These are phyloP conservation scores for Octodon degus DNA, from an alignment of 2,113 vertebrate species.

Conservation along the genomic window DNA sequence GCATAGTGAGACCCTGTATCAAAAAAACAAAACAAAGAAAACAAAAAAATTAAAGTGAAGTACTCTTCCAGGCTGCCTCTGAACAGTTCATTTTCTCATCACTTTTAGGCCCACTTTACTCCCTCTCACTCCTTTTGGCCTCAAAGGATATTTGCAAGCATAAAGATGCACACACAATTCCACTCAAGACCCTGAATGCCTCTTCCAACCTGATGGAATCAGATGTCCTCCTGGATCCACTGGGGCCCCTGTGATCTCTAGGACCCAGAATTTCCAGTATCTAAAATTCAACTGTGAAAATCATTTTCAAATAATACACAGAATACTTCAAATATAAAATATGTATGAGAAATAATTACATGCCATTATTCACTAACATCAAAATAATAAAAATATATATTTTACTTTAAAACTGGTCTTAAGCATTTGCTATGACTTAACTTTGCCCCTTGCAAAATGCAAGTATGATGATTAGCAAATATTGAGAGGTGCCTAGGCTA, in stretches of 20 bases:
- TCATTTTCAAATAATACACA: not conserved
- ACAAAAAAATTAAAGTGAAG: too few relatives aligned
- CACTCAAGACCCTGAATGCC: not conserved
- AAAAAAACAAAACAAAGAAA: too few relatives aligned
- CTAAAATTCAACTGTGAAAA: not conserved
- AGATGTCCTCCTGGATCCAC: not conserved
- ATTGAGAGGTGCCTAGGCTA: not conserved
- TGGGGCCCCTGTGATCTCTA: too few relatives aligned
- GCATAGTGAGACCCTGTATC: too few relatives aligned
- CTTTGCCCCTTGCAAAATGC: not conserved
- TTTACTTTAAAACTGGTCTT: not conserved
- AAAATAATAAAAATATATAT: not conserved
- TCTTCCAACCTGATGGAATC: not conserved
- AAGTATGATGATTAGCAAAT: not conserved
- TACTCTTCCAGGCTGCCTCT: not conserved
- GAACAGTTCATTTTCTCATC: not conserved
- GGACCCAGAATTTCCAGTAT: not conserved
- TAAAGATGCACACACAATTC: not conserved
- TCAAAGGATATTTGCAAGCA: not conserved
- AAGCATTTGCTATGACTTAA: not conserved
- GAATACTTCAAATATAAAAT: not conserved
- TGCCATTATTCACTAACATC: not conserved
- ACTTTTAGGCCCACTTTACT: not conserved
- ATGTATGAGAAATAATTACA: not conserved
- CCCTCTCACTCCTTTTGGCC: not conserved